Percentiles rank a stretch among this genome's conserved stretches.
Conservation (phyloP, 2,797 vertebrate genomes). For the Salarias fasciatus region DNA sequence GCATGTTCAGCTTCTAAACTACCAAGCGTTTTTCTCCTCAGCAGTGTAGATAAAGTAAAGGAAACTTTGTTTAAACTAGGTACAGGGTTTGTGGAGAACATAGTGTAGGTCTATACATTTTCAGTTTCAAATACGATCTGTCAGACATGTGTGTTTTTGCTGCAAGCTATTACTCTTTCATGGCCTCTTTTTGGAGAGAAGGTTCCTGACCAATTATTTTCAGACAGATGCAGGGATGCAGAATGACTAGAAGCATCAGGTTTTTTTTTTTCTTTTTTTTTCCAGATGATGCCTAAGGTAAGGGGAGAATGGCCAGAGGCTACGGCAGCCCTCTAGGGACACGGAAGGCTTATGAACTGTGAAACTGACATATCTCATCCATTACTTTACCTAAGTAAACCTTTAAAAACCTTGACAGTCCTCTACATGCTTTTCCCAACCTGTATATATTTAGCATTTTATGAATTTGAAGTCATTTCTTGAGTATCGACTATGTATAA, state of each 20-base stretch:
- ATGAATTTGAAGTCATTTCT: conserved; percentile 84
- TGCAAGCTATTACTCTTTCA: conserved; percentile 85
- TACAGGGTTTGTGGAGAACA: conserved; percentile 26
- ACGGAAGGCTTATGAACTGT: conserved; percentile 95
- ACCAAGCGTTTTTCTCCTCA: not conserved
- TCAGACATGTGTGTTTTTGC: conserved; percentile 81
- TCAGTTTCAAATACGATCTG: conserved; percentile 77
- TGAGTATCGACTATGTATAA: conserved; percentile 72
- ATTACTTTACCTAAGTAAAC: conserved; percentile 99
- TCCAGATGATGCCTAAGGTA: conserved; percentile 98
- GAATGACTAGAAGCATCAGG: conserved; percentile 99
- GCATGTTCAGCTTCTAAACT: not conserved
- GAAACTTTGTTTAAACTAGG: conserved; percentile 61
- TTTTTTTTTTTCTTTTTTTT: conserved; percentile 86
- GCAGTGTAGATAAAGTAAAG: conserved; percentile 36
- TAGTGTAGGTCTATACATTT: conserved; percentile 64
- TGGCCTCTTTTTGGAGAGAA: conserved; percentile 90
- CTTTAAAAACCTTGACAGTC: conserved; percentile 99
- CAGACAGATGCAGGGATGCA: conserved; percentile 99
- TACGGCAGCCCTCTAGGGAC: conserved; percentile 94
- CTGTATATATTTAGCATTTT: conserved; percentile 87
- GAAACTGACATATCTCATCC: conserved; percentile 99
- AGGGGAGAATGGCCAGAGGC: conserved; percentile 99
- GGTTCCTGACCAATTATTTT: conserved; percentile 99
- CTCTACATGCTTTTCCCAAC: conserved; percentile 81